Evolutionary conservation across 2,797 vertebrate genomes (phyloP).

Genomic region (Pempheris klunzingeri): DNA sequence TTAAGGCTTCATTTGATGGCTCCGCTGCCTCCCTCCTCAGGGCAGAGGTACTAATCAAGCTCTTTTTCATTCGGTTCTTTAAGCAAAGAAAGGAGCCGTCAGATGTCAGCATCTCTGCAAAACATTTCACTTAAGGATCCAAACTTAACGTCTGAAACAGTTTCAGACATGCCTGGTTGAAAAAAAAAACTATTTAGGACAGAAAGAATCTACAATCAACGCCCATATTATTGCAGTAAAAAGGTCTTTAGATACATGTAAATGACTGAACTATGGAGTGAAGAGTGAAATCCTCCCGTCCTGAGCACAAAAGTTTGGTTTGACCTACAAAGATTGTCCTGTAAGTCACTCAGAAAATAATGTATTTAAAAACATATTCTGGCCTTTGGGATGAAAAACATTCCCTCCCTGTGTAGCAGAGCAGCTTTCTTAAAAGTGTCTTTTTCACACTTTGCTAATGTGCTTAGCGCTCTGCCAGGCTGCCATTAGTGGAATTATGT

Average conservation of each 20-base stretch:
- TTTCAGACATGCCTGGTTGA: not conserved
- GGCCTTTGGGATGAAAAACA: slow-evolving; percentile 6
- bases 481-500: slow-evolving; percentile 57
- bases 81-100: not conserved
- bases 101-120: not conserved
- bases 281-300: not conserved
- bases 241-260: not conserved
- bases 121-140: not conserved
- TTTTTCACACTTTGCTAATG: slow-evolving; percentile 51
- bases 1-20: not conserved
- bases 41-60: not conserved
- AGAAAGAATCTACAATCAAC: not conserved
- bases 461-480: slow-evolving; percentile 50
- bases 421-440: slow-evolving; percentile 35
- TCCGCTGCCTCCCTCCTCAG: not conserved
- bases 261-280: not conserved
- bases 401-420: not conserved
- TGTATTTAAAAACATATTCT: not conserved
- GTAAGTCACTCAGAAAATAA: not conserved
- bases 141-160: not conserved
- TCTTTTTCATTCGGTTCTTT: not conserved
- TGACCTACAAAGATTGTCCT: not conserved
- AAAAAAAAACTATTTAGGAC: no score
- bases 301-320: not conserved
- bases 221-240: not conserved